phyloP scores from a whole-genome alignment of 37 sponge, comb jelly and placozoan genomes.

The Geodia barretti region DNA sequence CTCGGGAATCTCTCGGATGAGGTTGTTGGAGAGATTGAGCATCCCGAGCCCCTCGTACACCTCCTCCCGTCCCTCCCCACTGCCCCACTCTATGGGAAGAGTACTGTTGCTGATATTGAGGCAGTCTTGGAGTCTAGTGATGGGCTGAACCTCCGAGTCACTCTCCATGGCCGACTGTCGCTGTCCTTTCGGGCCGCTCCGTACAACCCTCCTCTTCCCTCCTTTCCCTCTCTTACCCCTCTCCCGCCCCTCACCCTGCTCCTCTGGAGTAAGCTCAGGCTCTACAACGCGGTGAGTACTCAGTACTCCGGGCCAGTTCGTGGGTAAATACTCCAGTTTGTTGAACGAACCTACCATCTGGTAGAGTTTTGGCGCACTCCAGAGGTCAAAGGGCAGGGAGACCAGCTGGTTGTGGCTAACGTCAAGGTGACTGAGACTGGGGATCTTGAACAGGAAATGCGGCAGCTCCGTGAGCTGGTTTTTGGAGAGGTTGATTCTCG shows the following conservation, averaged over 20 bases:
- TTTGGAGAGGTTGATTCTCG: slow-evolving; percentile 25
- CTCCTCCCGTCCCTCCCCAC: slow-evolving; percentile 16
- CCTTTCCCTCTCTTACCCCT: not conserved
- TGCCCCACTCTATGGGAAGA: slow-evolving; percentile 46
- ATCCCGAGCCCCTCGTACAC: slow-evolving; percentile 47
- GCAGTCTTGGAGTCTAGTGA: slow-evolving; percentile 54
- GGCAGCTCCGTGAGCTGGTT: slow-evolving; percentile 45
- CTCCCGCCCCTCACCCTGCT: not conserved
- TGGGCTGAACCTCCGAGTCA: slow-evolving; percentile 2
- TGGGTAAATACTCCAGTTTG: slow-evolving; percentile 50
- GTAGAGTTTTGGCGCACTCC: slow-evolving; percentile 77
- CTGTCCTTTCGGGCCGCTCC: not conserved
- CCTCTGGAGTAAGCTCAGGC: not conserved
- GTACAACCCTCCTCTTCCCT: not conserved
- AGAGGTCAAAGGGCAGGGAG: slow-evolving; percentile 59
- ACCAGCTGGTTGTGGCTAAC: slow-evolving; percentile 53
- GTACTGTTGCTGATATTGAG: slow-evolving; percentile 53
- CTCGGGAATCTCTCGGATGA: slow-evolving; percentile 55
- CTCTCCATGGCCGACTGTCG: not conserved
- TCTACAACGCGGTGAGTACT: slow-evolving; percentile 1
- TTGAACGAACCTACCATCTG: slow-evolving; percentile 54
- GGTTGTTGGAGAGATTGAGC: slow-evolving; percentile 70
- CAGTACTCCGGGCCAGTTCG: slow-evolving; percentile 40
- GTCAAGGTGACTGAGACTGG: slow-evolving; percentile 48
- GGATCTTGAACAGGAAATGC: slow-evolving; percentile 68